Conservation (phyloP, 2,797 vertebrate genomes). For the Okamejei kenojei region DNA sequence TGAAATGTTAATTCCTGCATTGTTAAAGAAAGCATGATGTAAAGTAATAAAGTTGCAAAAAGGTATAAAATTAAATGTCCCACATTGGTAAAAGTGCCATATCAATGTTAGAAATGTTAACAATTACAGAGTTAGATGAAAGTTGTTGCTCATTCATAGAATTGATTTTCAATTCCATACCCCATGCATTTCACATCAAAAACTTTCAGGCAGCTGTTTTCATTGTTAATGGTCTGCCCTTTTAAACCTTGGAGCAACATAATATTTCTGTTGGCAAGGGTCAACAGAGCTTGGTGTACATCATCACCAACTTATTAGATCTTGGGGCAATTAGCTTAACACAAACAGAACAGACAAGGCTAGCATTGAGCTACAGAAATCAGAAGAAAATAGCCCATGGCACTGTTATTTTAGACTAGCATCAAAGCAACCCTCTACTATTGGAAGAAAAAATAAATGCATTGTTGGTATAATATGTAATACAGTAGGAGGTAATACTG, state of each 20-base stretch:
- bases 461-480: constrained; percentile 79
- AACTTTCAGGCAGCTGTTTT: constrained; percentile 56
- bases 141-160: neutral
- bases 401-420: constrained; percentile 72
- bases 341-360: constrained; percentile 94
- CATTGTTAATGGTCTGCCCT: constrained; percentile 61
- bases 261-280: constrained; percentile 86
- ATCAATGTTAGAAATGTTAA: neutral
- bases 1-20: neutral
- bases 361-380: constrained; percentile 64
- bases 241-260: constrained; percentile 62
- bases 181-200: constrained; percentile 64
- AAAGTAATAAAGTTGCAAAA: neutral
- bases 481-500: constrained; percentile 67
- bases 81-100: neutral
- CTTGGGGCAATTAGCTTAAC: constrained; percentile 94
- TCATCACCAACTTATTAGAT: constrained; percentile 99
- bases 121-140: neutral
- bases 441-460: constrained; percentile 75
- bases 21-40: neutral
- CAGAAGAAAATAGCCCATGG: constrained; percentile 81
- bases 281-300: constrained; percentile 76
- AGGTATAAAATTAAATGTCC: neutral
- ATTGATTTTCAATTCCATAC: constrained; percentile 43
- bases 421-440: constrained; percentile 77